Conservation (phyloP, 2,113 vertebrate genomes). For the Notarius quadriscutis region DNA sequence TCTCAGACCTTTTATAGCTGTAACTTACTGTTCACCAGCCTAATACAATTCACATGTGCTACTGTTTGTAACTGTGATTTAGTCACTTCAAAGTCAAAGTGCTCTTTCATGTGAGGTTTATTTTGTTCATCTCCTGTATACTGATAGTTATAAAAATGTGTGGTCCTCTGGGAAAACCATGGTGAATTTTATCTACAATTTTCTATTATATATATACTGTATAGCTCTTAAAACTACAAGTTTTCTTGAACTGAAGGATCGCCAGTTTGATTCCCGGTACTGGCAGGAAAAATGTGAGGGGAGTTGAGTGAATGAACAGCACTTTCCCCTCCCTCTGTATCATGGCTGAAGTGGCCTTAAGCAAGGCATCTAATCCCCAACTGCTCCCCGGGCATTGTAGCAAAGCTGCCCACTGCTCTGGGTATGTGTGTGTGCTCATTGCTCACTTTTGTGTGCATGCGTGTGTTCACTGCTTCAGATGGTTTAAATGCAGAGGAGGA, state of each 20-base stretch:
- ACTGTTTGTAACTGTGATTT: conserved; percentile 2
- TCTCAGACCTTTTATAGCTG: neutral
- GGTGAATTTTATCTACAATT: neutral
- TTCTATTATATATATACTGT: neutral
- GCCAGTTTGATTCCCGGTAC: too few species aligned
- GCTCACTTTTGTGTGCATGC: too few species aligned
- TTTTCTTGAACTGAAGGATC: neutral
- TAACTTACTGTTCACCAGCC: neutral
- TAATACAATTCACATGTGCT: neutral
- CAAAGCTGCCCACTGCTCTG: too few species aligned
- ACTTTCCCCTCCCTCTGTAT: too few species aligned
- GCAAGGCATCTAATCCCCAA: too few species aligned
- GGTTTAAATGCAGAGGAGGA: too few species aligned
- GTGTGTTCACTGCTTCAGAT: too few species aligned
- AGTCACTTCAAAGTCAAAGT: conserved; percentile 19
- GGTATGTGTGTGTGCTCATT: too few species aligned
- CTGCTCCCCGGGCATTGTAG: too few species aligned
- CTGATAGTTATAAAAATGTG: neutral
- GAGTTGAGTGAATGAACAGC: too few species aligned
- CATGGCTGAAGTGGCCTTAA: too few species aligned
- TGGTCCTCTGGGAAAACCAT: neutral
- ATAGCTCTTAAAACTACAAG: neutral
- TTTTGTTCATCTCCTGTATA: neutral
- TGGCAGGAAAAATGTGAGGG: too few species aligned
- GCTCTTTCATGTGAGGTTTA: neutral